Conservation (phyloP, 2,797 vertebrate genomes). For the Myiothlypis chrysogaster region DNA sequence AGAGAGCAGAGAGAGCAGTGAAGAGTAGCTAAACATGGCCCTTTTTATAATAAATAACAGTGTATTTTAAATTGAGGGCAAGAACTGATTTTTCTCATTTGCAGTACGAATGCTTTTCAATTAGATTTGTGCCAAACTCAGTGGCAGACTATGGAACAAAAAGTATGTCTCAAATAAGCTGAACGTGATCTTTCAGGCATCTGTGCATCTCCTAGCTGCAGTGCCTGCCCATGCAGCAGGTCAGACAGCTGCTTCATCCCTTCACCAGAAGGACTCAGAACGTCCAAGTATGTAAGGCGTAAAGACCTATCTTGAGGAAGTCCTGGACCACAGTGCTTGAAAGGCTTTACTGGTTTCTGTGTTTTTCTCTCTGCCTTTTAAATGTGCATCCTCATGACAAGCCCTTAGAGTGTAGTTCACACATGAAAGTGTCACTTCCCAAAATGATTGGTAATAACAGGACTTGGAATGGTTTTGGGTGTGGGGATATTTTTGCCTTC, state of each 20-base stretch:
- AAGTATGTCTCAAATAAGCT: background rate
- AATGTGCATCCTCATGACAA: background rate
- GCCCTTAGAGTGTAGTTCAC: background rate
- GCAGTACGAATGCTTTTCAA: background rate
- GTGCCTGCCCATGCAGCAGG: background rate
- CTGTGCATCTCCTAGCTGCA: background rate
- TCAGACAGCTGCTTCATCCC: background rate
- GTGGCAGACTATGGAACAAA: background rate
- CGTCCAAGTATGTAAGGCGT: rapidly evolving
- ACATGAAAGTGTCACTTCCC: background rate
- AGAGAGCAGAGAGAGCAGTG: slow-evolving; percentile 27
- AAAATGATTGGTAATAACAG: rapidly evolving
- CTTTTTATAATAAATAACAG: background rate
- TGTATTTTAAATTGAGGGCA: background rate
- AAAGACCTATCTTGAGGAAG: background rate
- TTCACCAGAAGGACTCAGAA: background rate
- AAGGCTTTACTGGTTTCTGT: background rate
- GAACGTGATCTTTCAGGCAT: background rate
- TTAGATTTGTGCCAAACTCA: background rate
- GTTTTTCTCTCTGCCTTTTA: background rate
- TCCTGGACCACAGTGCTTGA: background rate
- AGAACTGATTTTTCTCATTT: background rate
- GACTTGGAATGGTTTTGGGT: background rate
- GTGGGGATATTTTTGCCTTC: background rate
- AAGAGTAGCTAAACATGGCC: background rate